phyloP scores from a whole-genome alignment of 2,888 invertebrate genomes.

The Amphipoea lucens region DNA sequence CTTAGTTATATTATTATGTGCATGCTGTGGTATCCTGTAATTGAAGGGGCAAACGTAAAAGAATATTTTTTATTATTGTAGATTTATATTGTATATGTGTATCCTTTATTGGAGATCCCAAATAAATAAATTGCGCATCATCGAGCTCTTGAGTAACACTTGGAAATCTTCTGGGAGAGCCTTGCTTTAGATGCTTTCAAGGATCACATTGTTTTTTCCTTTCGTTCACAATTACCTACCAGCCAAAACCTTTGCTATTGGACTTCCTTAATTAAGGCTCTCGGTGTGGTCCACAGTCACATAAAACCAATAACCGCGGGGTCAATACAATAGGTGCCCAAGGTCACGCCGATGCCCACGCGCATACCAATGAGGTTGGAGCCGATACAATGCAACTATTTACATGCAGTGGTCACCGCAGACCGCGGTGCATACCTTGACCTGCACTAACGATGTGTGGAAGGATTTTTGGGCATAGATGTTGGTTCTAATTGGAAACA shows the following conservation, averaged over 20 bases:
- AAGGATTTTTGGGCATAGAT: slow-evolving; percentile 53
- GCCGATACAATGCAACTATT: slow-evolving; percentile 60
- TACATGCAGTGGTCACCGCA: slow-evolving; percentile 57
- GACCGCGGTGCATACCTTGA: slow-evolving; percentile 51
- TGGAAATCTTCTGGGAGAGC: background rate
- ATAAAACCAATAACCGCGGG: slow-evolving; percentile 60
- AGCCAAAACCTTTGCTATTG: background rate
- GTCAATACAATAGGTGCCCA: slow-evolving; percentile 51
- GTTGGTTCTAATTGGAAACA: background rate
- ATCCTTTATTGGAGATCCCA: no score
- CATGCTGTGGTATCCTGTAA: no score
- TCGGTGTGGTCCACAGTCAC: slow-evolving; percentile 43
- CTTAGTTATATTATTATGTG: no score
- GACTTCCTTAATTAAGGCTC: slow-evolving; percentile 46
- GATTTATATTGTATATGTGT: no score
- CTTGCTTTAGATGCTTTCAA: background rate
- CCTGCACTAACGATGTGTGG: slow-evolving; percentile 34
- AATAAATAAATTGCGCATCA: no score
- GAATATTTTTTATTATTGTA: no score
- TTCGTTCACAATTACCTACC: background rate
- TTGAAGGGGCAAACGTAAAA: no score
- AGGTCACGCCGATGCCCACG: slow-evolving; percentile 45
- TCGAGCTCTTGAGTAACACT: background rate
- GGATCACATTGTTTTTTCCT: slow-evolving; percentile 3
- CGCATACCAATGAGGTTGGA: slow-evolving; percentile 54